A percentile compares a stretch with the other conserved stretches of the same genome.
Evolutionary conservation across 1,140 invertebrate genomes (phyloP).

Genomic region (Magallana gigas): DNA sequence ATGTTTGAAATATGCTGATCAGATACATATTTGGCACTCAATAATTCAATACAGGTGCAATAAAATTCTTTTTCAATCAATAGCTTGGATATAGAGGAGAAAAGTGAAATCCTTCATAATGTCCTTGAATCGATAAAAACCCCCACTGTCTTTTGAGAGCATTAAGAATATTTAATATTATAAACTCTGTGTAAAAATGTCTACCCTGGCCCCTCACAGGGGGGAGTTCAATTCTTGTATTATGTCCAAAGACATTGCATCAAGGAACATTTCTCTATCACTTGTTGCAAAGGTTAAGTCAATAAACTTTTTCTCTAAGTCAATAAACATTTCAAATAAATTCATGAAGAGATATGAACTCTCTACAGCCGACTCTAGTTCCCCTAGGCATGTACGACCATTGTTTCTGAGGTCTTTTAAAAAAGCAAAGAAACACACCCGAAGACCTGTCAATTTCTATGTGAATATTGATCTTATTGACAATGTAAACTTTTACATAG

Average conservation of each 20-base stretch:
- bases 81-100: not conserved
- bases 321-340: conserved; percentile 7
- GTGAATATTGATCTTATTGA: no score
- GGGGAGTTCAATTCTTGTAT: not conserved
- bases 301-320: conserved; percentile 8
- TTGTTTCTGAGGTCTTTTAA: no score
- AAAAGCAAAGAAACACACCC: no score
- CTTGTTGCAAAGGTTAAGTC: not conserved
- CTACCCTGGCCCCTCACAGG: no score
- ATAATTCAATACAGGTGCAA: not conserved
- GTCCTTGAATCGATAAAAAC: not conserved
- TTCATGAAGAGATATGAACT: conserved; percentile 20
- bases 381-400: no score
- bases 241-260: not conserved
- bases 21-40: not conserved
- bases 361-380: not conserved
- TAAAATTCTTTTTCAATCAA: not conserved
- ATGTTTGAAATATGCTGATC: not conserved
- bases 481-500: no score
- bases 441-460: no score
- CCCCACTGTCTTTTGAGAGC: not conserved
- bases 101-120: not conserved
- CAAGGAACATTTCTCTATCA: not conserved
- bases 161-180: not conserved
- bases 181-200: no score